Evolutionary conservation across 2,888 invertebrate species (phyloP).

Genomic region (Aleiodes testaceus): DNA sequence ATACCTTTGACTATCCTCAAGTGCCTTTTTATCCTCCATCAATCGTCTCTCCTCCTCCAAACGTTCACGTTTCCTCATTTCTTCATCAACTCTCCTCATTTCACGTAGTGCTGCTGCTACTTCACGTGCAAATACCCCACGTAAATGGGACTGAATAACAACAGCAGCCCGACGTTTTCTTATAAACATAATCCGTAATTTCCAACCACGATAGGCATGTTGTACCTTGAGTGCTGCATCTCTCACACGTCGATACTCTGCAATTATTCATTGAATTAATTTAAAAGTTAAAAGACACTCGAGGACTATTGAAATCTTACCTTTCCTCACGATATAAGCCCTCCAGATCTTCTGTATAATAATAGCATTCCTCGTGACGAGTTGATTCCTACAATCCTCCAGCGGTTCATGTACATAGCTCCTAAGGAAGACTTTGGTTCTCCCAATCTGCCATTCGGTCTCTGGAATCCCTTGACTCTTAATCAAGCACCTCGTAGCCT

Average conservation of each 20-base stretch:
- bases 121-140: slow-evolving; percentile 93
- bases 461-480: slow-evolving; percentile 80
- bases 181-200: slow-evolving; percentile 86
- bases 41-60: slow-evolving; percentile 82
- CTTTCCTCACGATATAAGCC: slow-evolving; percentile 78
- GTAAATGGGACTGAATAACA: slow-evolving; percentile 88
- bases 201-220: slow-evolving; percentile 90
- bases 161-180: slow-evolving; percentile 87
- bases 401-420: slow-evolving; percentile 88
- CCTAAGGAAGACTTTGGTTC: slow-evolving; percentile 88
- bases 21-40: slow-evolving; percentile 75
- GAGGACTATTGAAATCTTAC: slow-evolving; percentile 58
- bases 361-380: slow-evolving; percentile 82
- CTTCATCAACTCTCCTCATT: slow-evolving; percentile 89
- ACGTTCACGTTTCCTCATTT: slow-evolving; percentile 86
- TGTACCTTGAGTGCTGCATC: slow-evolving; percentile 84
- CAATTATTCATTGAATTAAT: not conserved
- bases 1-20: slow-evolving; percentile 80
- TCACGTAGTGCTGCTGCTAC: slow-evolving; percentile 89
- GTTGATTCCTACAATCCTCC: slow-evolving; percentile 84
- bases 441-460: slow-evolving; percentile 92
- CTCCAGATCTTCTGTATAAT: slow-evolving; percentile 85
- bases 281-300: not conserved
- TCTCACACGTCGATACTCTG: slow-evolving; percentile 79
- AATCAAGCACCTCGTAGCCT: slow-evolving; percentile 75